Conservation (phyloP, 2,888 invertebrate genomes). For the Calameuta pallipes region DNA sequence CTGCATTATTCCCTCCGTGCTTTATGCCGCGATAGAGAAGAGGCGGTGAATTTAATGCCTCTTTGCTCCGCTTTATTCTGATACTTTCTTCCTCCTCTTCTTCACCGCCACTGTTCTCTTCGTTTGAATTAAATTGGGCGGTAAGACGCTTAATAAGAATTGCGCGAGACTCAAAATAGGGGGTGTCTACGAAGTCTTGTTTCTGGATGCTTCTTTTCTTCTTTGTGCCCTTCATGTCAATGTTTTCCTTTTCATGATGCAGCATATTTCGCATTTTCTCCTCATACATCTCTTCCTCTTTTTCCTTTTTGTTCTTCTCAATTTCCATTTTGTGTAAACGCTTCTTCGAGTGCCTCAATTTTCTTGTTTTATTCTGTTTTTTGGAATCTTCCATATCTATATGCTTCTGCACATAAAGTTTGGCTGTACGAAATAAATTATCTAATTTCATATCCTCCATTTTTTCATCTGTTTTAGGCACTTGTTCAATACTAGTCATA, state of each 20-base stretch:
- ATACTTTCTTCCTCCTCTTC: constrained; percentile 19
- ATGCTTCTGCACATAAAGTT: constrained; percentile 37
- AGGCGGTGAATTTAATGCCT: constrained; percentile 44
- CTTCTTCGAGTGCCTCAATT: constrained; percentile 43
- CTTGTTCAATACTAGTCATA: not conserved
- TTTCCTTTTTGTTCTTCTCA: constrained; percentile 35
- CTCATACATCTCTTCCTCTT: constrained; percentile 34
- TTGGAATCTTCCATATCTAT: constrained; percentile 21
- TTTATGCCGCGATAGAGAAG: constrained; percentile 79
- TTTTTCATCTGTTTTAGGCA: constrained; percentile 3
- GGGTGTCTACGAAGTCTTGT: constrained; percentile 5
- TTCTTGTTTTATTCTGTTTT: constrained; percentile 27
- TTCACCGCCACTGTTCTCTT: constrained; percentile 21
- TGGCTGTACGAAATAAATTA: constrained; percentile 19
- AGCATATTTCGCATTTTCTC: constrained; percentile 21
- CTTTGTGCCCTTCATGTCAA: constrained; percentile 58
- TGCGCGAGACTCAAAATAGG: not conserved
- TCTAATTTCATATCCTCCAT: constrained; percentile 1
- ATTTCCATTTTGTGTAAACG: constrained; percentile 31
- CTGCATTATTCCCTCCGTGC: constrained; percentile 82
- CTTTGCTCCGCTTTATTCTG: constrained; percentile 39
- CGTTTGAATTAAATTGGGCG: constrained; percentile 6
- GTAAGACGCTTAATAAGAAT: not conserved
- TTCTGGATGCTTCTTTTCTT: constrained; percentile 36
- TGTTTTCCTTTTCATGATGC: constrained; percentile 35